Base-by-base conservation (phyloP, 2,888 invertebrate species). In the Thalpophila matura region DNA sequence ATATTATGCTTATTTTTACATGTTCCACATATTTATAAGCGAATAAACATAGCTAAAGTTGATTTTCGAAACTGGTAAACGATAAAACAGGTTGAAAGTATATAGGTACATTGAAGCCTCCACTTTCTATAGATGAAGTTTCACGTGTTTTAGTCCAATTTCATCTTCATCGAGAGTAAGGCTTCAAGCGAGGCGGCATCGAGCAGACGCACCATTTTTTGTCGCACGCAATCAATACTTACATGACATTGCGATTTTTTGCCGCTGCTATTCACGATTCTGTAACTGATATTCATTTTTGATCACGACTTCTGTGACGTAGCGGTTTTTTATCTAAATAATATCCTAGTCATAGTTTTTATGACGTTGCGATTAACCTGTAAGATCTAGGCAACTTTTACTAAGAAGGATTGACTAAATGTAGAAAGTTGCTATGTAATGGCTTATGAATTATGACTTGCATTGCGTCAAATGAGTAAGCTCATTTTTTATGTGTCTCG, bases 41-140 rank as follows among this genome's bases (percentile, higher is more conserved):
- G 77, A 74, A 84, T 83, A 47, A 43, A 55, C 47, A 49, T 60
- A 51, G 47, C 24, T 76, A 76, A 71, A 80, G 79, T 67, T 74
- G 77, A 75, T 66, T 70, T 18, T 68, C 45, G 60, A 68, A 80
- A 77, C 76, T 75, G 83, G 80, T 69, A 50, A 73, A 64, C 49
- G 63, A 74, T 70, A 74, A 83, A 87, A 90, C 90, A 82, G 89
- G 90, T 91, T 91, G 83, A 75, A 77, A 83, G 80, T 81, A 80
- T 83, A 85, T 77, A n/a, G n/a, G n/a, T n/a, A 74, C 60, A 65
- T 61, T 55, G 57, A 20, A 61, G 65, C 58, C 47, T 55, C 66
- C 50, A 82, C 91, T 91, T 91, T 91, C 91, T 91, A 91, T 85
- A 82, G 82, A 85, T 81, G 80, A 75, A 71, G 82, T 86, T 86